phyloP scores from a whole-genome alignment of 2,113 vertebrate species.

The Neogobius melanostomus region DNA sequence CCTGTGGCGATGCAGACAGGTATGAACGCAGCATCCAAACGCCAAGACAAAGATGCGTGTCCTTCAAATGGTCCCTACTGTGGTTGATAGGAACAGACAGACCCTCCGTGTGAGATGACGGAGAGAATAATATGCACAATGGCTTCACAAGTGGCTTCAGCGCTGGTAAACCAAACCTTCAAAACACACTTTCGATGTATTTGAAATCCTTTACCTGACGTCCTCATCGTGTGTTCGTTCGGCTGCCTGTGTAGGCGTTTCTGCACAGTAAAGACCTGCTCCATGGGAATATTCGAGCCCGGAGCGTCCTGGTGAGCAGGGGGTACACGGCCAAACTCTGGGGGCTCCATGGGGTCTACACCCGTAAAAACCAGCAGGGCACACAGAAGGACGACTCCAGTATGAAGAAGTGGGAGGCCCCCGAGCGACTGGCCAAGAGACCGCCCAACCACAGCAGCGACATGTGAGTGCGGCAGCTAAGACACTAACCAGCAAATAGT shows the following conservation, averaged over 20 bases:
- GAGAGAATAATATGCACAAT: slow-evolving; percentile 76
- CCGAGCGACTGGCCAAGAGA: slow-evolving; percentile 82
- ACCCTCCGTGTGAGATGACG: slow-evolving; percentile 70
- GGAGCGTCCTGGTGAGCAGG: slow-evolving; percentile 82
- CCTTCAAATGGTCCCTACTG: background rate
- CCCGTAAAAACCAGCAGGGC: slow-evolving; percentile 55
- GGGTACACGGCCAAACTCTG: slow-evolving; percentile 86
- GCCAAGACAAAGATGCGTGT: too few relatives aligned
- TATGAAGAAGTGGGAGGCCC: slow-evolving; percentile 92
- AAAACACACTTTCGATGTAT: background rate
- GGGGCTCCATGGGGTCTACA: slow-evolving; percentile 84
- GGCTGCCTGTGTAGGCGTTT: slow-evolving; percentile 76
- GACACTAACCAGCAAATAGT: too few relatives aligned
- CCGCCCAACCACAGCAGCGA: slow-evolving; percentile 79
- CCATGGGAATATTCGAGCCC: slow-evolving; percentile 88
- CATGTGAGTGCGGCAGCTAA: slow-evolving; percentile 73
- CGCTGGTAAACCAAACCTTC: slow-evolving; percentile 60
- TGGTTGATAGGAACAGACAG: slow-evolving; percentile 57
- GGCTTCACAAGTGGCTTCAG: slow-evolving; percentile 75
- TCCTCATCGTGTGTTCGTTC: background rate
- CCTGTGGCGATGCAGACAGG: slow-evolving; percentile 79
- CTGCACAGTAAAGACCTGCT: slow-evolving; percentile 85
- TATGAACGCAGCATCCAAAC: slow-evolving; percentile 16
- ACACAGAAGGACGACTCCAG: slow-evolving; percentile 62
- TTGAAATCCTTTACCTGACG: background rate